Base-by-base conservation (phyloP, 1,140 invertebrate species). In the Trachelipus rathkii region DNA sequence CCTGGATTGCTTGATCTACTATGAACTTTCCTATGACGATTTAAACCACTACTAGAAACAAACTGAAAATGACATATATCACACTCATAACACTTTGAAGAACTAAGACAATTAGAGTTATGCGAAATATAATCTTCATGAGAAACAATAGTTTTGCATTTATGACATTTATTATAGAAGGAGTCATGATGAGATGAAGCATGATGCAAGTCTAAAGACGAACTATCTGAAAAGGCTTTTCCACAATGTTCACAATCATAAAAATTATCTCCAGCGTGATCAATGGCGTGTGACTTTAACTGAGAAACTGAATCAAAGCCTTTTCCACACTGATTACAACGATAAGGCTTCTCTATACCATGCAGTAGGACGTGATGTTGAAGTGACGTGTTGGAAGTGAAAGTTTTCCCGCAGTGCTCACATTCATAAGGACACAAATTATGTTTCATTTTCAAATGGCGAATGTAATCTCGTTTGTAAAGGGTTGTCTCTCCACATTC, bases 81-180 rank as follows among this genome's bases (percentile, higher is more conserved):
- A 79, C 86, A 87, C 9, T 81, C 79, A 76, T 85, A 87, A 0
- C 86, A 85, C 44, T 84, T 83, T 53, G 85, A 82, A 0, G 85
- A 84, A n/a, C 85, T 85, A 74, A 87, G 86, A 11, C 84, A 86
- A 43, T 82, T 82, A 70, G 82, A 73, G 73, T 85, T 84, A 10
- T 81, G 78, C 53, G 82, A 83, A 2, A 84, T 71, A 44, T 82
- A 78, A 44, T 82, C 82, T 45, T 83, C 81, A 24, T 82, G 81
- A 3, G 81, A 77, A 78, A 84, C 85, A 44, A 73, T 79, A 73
- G 83, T 84, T 5, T 73, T 78, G 86, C 97, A 99, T 2, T 95
- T 91, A 82, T 93, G 93, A 83, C 97, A 99, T 83, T 96, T 95
- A 87, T 98, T 99, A 0, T 97, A 97, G 53, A 96, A 86, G 83